A percentile compares a stretch with the other conserved stretches of the same genome.
These are phyloP conservation scores for Steatornis caripensis DNA, from an alignment of 2,113 vertebrate genomes.

Conservation along the genomic window DNA sequence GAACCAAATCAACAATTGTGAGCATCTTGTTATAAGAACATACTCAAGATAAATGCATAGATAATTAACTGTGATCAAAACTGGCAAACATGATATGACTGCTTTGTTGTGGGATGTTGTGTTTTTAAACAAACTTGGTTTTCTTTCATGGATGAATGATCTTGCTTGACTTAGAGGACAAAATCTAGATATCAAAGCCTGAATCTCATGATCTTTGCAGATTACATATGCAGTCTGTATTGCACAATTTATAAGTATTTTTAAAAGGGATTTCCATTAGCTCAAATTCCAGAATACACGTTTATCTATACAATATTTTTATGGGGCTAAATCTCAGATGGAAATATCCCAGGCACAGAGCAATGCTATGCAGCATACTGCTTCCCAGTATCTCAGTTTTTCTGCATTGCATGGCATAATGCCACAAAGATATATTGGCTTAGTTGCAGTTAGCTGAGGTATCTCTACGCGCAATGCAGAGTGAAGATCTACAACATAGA, in stretches of 20 bases:
- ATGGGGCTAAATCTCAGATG: background rate
- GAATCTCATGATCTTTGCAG: background rate
- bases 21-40: background rate
- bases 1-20: background rate
- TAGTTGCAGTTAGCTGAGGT: background rate
- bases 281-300: background rate
- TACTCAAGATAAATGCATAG: background rate
- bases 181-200: background rate
- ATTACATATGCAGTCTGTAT: background rate
- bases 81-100: background rate
- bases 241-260: background rate
- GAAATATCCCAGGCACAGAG: background rate
- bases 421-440: background rate
- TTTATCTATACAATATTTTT: background rate
- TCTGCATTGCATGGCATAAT: background rate
- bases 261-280: background rate
- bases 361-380: background rate
- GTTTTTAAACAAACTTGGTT: background rate
- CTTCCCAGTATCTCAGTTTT: background rate
- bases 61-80: background rate
- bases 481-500: background rate
- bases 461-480: background rate
- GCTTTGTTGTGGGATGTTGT: background rate
- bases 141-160: background rate
- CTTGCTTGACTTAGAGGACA: background rate